phyloP scores from a whole-genome alignment of 1,140 invertebrate species.

The Aphelenchoides fujianensis region DNA sequence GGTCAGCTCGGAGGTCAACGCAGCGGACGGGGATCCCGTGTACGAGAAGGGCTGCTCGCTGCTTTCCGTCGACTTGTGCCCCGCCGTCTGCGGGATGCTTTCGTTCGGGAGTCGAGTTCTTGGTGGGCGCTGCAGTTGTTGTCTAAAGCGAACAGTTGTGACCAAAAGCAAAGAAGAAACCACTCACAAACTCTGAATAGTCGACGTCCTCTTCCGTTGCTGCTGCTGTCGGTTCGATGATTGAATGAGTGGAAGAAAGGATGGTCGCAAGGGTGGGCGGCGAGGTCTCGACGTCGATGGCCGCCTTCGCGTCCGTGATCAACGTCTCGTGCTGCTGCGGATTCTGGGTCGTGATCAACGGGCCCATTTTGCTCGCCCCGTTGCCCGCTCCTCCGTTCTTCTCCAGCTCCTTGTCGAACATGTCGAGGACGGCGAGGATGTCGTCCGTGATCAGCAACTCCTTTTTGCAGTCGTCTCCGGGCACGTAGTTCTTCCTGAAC shows the following conservation, averaged over 20 bases:
- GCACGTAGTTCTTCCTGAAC: conserved; percentile 49
- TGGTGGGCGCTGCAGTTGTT: conserved; percentile 4
- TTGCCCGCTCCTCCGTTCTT: not conserved
- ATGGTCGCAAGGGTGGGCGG: not conserved
- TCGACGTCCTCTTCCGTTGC: conserved; percentile 13
- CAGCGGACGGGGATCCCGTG: conserved; percentile 8
- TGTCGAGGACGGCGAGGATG: conserved; percentile 50
- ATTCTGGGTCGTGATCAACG: not conserved
- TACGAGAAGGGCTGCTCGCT: conserved; percentile 12
- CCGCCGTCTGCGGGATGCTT: not conserved
- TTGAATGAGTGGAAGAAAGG: not conserved
- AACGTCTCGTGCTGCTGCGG: not conserved
- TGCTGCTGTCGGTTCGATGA: not conserved
- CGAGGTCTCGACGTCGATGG: not conserved
- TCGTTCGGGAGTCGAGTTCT: not conserved
- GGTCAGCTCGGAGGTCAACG: not conserved
- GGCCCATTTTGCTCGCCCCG: not conserved
- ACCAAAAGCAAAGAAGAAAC: not conserved
- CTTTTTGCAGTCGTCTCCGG: conserved; percentile 47
- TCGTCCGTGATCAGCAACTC: conserved; percentile 53
- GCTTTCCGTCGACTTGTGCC: conserved; percentile 10
- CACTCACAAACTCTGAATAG: conserved; percentile 19
- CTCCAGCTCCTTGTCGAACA: conserved; percentile 51
- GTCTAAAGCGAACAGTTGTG: not conserved
- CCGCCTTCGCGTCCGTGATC: not conserved